Percentiles rank a stretch among this genome's conserved stretches.
phyloP scores from a whole-genome alignment of 2,797 vertebrate species.

The Takifugu ocellatus region DNA sequence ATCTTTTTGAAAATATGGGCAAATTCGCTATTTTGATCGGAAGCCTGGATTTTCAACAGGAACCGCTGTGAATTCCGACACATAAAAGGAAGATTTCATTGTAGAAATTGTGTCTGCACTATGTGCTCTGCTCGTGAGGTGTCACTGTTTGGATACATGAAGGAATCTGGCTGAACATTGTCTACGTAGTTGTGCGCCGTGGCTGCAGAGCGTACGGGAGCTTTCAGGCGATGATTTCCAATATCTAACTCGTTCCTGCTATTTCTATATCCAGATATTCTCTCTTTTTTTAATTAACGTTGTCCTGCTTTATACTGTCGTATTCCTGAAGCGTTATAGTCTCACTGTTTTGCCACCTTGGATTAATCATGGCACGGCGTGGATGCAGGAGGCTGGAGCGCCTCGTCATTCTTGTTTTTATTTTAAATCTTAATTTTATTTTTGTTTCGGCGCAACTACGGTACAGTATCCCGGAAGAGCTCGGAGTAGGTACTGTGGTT shows the following conservation, averaged over 20 bases:
- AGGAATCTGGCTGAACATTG: not conserved
- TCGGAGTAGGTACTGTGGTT: conserved; percentile 67
- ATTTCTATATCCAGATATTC: not conserved
- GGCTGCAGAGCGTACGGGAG: not conserved
- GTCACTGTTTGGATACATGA: conserved; percentile 46
- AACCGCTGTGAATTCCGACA: not conserved
- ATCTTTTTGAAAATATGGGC: no score
- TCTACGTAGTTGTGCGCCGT: conserved; percentile 14
- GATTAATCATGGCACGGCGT: conserved; percentile 24
- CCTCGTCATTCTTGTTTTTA: conserved; percentile 21
- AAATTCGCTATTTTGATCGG: not conserved
- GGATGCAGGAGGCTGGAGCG: conserved; percentile 10
- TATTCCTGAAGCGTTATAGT: not conserved
- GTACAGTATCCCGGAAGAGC: conserved; percentile 68
- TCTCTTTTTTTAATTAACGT: not conserved
- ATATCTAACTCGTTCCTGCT: not conserved
- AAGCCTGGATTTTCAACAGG: no score
- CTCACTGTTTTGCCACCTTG: not conserved
- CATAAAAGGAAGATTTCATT: not conserved
- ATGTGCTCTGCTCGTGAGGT: conserved; percentile 30
- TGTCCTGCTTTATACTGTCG: not conserved
- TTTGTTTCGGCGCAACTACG: conserved; percentile 53
- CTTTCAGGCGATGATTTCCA: conserved; percentile 1
- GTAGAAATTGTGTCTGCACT: conserved; percentile 2
- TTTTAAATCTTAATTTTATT: conserved; percentile 18